Percentiles rank a stretch among this genome's conserved stretches.
These are phyloP conservation scores for Aphis craccivora DNA, from an alignment of 1,140 invertebrate genomes.

Conservation along the genomic window DNA sequence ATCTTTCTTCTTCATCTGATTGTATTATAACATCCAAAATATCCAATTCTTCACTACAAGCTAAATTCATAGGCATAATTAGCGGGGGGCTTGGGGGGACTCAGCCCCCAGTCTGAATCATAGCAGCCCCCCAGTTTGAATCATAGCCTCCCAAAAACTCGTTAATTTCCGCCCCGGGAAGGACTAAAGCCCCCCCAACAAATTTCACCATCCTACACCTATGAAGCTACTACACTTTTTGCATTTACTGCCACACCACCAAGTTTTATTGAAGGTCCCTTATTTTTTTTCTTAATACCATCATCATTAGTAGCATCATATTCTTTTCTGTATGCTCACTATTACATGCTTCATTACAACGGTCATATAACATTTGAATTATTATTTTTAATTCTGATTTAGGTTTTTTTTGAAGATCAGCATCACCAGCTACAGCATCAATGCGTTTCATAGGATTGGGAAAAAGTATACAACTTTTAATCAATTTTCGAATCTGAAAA, in stretches of 20 bases:
- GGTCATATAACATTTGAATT: slow-evolving; percentile 76
- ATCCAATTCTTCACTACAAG: slow-evolving; percentile 87
- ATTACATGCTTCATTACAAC: slow-evolving; percentile 55
- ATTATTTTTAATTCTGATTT: slow-evolving; percentile 85
- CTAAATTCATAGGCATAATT: slow-evolving; percentile 65
- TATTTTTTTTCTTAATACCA: slow-evolving; percentile 72
- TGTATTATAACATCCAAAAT: slow-evolving; percentile 86
- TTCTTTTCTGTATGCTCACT: slow-evolving; percentile 52
- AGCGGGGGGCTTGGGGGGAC: too few species aligned
- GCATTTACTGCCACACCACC: slow-evolving; percentile 96
- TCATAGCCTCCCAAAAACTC: too few species aligned
- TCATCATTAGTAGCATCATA: slow-evolving; percentile 63
- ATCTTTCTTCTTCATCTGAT: slow-evolving; percentile 76
- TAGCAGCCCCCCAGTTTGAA: too few species aligned
- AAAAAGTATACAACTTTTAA: slow-evolving; percentile 96
- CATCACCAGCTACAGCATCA: slow-evolving; percentile 94
- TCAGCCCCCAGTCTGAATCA: too few species aligned
- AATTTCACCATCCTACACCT: too few species aligned
- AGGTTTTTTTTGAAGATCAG: slow-evolving; percentile 94
- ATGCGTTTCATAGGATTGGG: slow-evolving; percentile 86
- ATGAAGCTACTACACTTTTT: slow-evolving; percentile 80
- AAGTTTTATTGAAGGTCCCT: slow-evolving; percentile 88
- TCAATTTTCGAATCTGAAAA: slow-evolving; percentile 78
- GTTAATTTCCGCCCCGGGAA: too few species aligned
- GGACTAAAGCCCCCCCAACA: too few species aligned